Evolutionary conservation across 2,888 invertebrate genomes (phyloP), one percentile per base, ranked within the genome.

Genomic region (Abrostola tripartita): DNA sequence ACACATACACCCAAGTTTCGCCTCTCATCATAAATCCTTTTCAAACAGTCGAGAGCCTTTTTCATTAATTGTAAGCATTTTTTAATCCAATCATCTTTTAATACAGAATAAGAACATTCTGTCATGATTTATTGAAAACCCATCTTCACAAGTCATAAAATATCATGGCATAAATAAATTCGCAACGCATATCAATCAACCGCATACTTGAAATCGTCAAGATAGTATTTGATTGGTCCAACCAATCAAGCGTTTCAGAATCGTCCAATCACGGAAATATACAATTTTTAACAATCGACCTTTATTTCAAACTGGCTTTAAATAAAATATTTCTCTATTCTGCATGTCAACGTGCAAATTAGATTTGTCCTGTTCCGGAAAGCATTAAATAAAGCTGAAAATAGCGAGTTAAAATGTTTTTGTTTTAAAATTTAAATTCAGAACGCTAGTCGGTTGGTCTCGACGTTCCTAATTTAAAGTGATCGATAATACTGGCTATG

Each of bases 391-490:
- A 49, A 40, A 56, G 42, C 24, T 49, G 8, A 10, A 57, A 52
- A 52, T 57, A 47, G 14, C 10, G 0, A 7, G 41, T 41, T 40
- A n/a, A 53, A 68, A 40, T 41, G 12, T 11, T 24, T 47, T 42
- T 38, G 41, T 47, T 71, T 61, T 55, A 61, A 62, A 52, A 8
- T 75, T 76, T 61, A 57, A 57, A 61, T 42, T 6, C 24, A 7
- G 44, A 50, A 11, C 35, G 41, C 47, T 37, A 55, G 42, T 40
- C 44, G 40, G 50, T 14, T 54, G 8, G 9, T 36, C 5, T 10
- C 24, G 9, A 35, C 35, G 54, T 62, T 61, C 61, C 63, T 60
- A 58, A 68, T 76, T 76, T 77, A 77, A 74, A 65, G 65, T 59
- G 63, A 77, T 80, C 78, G 24, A 74, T 76, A 59, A 49, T 0